Evolutionary conservation across 2,113 vertebrate genomes (phyloP).

Genomic region (Bubo blakistoni): DNA sequence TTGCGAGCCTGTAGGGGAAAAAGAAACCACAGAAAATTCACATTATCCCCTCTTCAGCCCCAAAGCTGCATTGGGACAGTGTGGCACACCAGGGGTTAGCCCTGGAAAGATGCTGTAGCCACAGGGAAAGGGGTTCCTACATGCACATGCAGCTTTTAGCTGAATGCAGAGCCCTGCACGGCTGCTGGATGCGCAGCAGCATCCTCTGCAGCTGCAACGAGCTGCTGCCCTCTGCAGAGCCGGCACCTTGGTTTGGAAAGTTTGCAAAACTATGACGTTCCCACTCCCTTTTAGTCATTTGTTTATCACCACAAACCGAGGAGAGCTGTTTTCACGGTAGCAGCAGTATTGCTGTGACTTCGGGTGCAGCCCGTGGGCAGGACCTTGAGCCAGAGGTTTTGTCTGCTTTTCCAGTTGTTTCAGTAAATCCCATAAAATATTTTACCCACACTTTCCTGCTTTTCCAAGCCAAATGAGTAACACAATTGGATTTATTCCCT

Average conservation of each 20-base stretch:
- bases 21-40: background rate
- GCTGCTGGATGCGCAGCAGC: background rate
- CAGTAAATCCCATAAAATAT: background rate
- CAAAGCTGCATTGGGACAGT: fast-evolving
- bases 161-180: background rate
- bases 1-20: background rate
- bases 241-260: background rate
- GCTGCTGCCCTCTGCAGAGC: background rate
- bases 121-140: background rate
- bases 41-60: background rate
- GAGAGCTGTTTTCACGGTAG: background rate
- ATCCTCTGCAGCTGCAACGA: background rate
- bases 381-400: background rate
- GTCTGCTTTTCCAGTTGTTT: background rate
- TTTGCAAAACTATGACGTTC: background rate
- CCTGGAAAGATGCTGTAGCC: background rate
- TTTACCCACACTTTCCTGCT: background rate
- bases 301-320: background rate
- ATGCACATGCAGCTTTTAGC: background rate
- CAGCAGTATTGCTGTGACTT: background rate
- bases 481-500: background rate
- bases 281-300: background rate
- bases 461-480: background rate
- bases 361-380: background rate
- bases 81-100: background rate